Evolutionary conservation across 2,888 invertebrate species (phyloP).

Genomic region (Amphipyra tragopoginis): DNA sequence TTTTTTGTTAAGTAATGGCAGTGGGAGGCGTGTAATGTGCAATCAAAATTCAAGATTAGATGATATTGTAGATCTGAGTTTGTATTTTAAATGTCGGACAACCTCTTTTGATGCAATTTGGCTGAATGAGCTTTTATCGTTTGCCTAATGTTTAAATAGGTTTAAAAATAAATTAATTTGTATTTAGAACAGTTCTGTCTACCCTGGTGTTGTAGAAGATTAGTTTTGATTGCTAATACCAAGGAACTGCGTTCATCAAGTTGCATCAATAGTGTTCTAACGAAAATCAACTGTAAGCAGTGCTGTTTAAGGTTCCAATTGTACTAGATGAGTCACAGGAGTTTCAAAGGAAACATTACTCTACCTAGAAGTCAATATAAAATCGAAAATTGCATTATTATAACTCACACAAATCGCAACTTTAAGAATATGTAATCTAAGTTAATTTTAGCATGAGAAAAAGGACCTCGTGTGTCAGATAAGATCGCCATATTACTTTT

Average conservation of each 20-base stretch:
- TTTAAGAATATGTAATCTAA: too few species aligned
- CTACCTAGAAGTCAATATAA: too few species aligned
- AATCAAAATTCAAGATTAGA: conserved; percentile 72
- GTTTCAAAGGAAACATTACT: conserved; percentile 3
- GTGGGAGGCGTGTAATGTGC: conserved; percentile 67
- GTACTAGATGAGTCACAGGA: conserved; percentile 18
- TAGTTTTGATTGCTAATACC: conserved; percentile 15
- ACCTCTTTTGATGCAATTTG: conserved; percentile 32
- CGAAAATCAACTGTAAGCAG: conserved; percentile 30
- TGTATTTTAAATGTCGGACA: conserved; percentile 31
- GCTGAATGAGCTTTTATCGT: conserved; percentile 3
- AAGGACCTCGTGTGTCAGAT: too few species aligned
- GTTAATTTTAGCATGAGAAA: too few species aligned
- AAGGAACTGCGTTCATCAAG: conserved; percentile 12
- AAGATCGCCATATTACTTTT: too few species aligned
- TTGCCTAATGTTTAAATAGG: neutral
- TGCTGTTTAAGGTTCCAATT: conserved; percentile 53
- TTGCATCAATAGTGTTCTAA: conserved; percentile 30
- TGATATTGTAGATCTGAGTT: conserved; percentile 66
- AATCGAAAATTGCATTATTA: too few species aligned
- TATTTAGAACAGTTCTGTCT: conserved; percentile 8
- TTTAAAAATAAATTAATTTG: neutral
- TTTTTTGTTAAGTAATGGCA: conserved; percentile 64
- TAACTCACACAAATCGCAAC: too few species aligned
- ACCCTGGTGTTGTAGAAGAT: conserved; percentile 15